These are phyloP conservation scores for Oscheius sp. DNA, from an alignment of 2,888 invertebrate species.

Conservation along the genomic window DNA sequence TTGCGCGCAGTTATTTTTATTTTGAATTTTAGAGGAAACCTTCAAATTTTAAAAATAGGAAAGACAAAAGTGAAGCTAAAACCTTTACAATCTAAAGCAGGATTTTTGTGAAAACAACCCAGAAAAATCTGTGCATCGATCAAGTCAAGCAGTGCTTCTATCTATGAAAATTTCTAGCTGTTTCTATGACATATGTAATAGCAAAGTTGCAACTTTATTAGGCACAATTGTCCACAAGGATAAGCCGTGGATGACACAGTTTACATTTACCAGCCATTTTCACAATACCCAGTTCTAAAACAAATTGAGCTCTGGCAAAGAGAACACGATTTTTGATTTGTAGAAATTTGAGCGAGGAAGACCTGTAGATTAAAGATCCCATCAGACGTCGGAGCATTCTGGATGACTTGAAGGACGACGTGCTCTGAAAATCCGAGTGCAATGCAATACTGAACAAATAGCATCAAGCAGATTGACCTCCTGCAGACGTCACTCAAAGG, in stretches of 20 bases:
- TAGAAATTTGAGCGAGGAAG: slow-evolving; percentile 6
- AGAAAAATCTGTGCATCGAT: no score
- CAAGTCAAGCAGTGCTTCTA: no score
- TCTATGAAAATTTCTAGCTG: no score
- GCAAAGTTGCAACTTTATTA: no score
- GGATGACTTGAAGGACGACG: slow-evolving; percentile 27
- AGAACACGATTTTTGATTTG: neutral
- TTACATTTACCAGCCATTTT: neutral
- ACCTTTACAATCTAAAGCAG: no score
- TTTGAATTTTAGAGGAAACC: no score
- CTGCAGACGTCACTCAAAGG: slow-evolving; percentile 7
- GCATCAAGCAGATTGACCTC: neutral
- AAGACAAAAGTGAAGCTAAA: no score
- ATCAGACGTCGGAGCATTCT: slow-evolving; percentile 28
- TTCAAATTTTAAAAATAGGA: no score
- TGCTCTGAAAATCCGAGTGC: slow-evolving; percentile 22
- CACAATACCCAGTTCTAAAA: neutral
- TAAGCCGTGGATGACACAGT: neutral
- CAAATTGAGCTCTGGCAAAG: neutral
- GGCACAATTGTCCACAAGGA: no score
- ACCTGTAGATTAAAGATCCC: neutral
- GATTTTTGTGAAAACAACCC: no score
- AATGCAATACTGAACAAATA: slow-evolving; percentile 21
- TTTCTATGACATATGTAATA: no score
- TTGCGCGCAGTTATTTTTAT: no score